Evolutionary conservation across 1,140 invertebrate genomes (phyloP).

Genomic region (Elymnias hypermnestra): DNA sequence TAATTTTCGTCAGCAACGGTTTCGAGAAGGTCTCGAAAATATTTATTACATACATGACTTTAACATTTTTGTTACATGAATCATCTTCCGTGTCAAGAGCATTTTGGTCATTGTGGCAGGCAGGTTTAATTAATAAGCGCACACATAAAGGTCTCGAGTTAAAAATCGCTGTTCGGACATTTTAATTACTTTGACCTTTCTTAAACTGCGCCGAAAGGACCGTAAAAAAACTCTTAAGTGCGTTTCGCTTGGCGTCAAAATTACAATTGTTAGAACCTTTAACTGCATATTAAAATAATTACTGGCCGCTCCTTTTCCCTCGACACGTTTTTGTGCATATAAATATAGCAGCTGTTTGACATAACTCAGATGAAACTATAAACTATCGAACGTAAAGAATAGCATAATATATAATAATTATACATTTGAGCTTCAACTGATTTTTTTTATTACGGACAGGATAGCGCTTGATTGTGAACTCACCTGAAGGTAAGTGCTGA

Average conservation of each 20-base stretch:
- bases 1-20: background rate
- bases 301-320: slow-evolving; percentile 4
- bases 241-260: slow-evolving; percentile 44
- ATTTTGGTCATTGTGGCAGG: slow-evolving; percentile 15
- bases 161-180: slow-evolving; percentile 39
- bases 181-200: slow-evolving; percentile 65
- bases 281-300: slow-evolving; percentile 21
- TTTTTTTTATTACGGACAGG: no score
- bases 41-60: slow-evolving; percentile 7
- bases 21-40: background rate
- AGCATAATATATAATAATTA: no score
- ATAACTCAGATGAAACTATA: no score
- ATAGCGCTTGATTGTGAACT: no score
- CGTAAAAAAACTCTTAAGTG: slow-evolving; percentile 51
- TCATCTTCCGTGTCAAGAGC: slow-evolving; percentile 20
- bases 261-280: slow-evolving; percentile 24
- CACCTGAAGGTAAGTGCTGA: no score
- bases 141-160: slow-evolving; percentile 29
- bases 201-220: slow-evolving; percentile 41
- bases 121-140: slow-evolving; percentile 29
- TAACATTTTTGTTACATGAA: slow-evolving; percentile 10
- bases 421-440: no score
- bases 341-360: no score
- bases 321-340: background rate
- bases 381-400: no score